Percentiles rank a stretch among this genome's conserved stretches.
Conservation (phyloP, 2,797 vertebrate species). For the Sebastes trivittatus region DNA sequence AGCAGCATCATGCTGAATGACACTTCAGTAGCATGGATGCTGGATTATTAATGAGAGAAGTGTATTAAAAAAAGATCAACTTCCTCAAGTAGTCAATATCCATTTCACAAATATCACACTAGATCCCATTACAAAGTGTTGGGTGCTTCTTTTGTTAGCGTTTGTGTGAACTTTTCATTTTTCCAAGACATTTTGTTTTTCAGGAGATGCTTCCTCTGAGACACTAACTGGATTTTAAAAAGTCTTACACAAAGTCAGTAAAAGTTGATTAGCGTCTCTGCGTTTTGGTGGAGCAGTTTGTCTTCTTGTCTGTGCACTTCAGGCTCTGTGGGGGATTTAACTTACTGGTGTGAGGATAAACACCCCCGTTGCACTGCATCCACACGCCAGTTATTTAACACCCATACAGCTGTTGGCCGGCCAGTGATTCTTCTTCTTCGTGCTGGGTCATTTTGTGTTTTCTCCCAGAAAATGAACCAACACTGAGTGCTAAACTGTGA, state of each 20-base stretch:
- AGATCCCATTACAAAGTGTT: background rate
- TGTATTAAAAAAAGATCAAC: background rate
- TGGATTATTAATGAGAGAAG: background rate
- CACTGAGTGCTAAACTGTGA: slow-evolving; percentile 23
- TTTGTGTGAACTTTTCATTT: slow-evolving; percentile 1
- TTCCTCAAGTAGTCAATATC: background rate
- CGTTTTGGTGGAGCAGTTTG: slow-evolving; percentile 8
- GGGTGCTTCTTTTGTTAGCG: slow-evolving; percentile 16
- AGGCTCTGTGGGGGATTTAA: slow-evolving; percentile 26
- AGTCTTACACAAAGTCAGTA: slow-evolving; percentile 37
- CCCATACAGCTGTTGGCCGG: background rate
- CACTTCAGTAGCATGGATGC: background rate
- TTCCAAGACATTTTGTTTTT: background rate
- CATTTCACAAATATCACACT: background rate
- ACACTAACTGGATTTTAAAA: slow-evolving; percentile 24
- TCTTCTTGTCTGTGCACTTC: slow-evolving; percentile 6
- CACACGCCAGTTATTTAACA: background rate
- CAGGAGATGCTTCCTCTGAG: slow-evolving; percentile 1
- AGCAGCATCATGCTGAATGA: background rate
- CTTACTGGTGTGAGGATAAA: background rate
- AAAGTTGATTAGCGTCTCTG: slow-evolving; percentile 8
- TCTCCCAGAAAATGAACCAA: background rate
- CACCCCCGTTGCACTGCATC: background rate
- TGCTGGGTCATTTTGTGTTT: background rate
- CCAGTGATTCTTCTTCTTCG: background rate